A percentile compares a stretch with the other conserved stretches of the same genome.
Evolutionary conservation across 2,113 vertebrate genomes (phyloP).

Genomic region (Sigmodon hispidus): DNA sequence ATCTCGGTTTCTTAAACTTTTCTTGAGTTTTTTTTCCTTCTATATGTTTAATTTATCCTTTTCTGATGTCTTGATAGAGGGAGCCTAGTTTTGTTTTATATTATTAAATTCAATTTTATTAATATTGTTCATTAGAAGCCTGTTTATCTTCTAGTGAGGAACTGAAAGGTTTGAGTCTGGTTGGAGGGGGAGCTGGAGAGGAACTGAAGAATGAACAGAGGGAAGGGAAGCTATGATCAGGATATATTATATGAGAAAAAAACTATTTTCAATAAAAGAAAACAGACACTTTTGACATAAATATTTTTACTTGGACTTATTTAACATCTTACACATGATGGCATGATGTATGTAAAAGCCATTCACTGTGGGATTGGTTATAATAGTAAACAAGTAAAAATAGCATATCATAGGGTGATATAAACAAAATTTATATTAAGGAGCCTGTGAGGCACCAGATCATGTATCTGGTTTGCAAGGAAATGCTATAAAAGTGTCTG

Average conservation of each 20-base stretch:
- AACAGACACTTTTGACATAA: not conserved
- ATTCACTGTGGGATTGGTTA: not conserved
- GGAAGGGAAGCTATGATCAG: not conserved
- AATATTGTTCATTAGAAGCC: not conserved
- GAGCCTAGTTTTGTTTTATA: not conserved
- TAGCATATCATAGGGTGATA: not conserved
- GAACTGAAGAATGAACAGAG: not conserved
- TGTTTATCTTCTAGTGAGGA: not conserved
- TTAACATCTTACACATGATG: not conserved
- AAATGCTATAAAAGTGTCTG: not conserved
- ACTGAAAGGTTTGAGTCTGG: not conserved
- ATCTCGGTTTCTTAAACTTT: not conserved
- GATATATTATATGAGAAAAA: not conserved
- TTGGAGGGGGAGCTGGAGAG: not conserved
- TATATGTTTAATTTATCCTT: not conserved
- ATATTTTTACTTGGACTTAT: not conserved
- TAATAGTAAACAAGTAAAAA: not conserved
- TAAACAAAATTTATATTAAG: slow-evolving; percentile 24
- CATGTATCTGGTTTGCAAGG: not conserved
- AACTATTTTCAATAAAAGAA: not conserved
- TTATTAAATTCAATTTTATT: not conserved
- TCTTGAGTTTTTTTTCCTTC: not conserved
- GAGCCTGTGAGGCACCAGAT: not conserved
- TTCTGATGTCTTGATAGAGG: not conserved
- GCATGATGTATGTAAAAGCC: not conserved